Evolutionary conservation across 2,888 invertebrate species (phyloP).

Genomic region (Drosophila tanythrix): DNA sequence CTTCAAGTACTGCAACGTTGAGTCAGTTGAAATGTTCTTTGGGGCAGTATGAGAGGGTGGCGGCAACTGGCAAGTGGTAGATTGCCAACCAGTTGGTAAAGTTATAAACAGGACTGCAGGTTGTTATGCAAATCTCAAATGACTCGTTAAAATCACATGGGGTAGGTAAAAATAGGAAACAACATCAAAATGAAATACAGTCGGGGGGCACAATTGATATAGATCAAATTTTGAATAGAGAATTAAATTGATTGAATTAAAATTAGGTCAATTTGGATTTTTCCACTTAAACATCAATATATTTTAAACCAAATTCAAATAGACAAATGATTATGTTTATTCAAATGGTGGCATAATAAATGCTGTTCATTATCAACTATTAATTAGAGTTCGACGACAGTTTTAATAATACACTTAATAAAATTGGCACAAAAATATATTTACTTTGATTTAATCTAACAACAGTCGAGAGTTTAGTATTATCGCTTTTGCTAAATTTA

Average conservation of each 20-base stretch:
- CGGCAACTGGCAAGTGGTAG: constrained; percentile 13
- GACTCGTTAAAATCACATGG: constrained; percentile 54
- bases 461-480: background rate
- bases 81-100: constrained; percentile 32
- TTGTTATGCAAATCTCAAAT: constrained; percentile 62
- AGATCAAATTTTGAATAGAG: background rate
- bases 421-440: background rate
- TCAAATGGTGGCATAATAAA: background rate
- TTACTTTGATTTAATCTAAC: background rate
- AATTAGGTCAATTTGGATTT: background rate
- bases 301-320: background rate
- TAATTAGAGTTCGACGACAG: background rate
- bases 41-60: background rate
- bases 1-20: constrained; percentile 41
- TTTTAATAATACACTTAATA: background rate
- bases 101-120: constrained; percentile 6
- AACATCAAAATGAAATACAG: constrained; percentile 4
- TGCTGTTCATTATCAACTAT: background rate
- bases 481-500: background rate
- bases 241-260: background rate
- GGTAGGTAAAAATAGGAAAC: constrained; percentile 7
- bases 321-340: background rate
- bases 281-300: background rate
- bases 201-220: background rate
- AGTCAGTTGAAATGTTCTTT: constrained; percentile 9